These are phyloP conservation scores for Argyrosomus japonicus DNA, from an alignment of 2,113 vertebrate species.

Conservation along the genomic window DNA sequence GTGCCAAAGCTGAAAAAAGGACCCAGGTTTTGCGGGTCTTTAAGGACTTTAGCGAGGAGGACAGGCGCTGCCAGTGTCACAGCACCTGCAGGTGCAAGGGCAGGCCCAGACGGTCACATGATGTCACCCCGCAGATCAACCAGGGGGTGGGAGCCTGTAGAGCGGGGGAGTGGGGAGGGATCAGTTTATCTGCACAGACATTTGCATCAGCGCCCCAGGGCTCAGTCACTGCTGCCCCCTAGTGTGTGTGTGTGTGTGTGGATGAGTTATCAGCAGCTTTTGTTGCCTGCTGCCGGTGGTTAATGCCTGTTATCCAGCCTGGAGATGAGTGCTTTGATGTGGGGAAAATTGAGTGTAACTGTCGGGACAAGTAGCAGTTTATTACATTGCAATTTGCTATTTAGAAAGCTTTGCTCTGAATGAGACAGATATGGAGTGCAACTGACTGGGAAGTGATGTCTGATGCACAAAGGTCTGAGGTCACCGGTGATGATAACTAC, in stretches of 20 bases:
- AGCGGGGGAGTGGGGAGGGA: background rate
- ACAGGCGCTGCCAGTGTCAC: slow-evolving; percentile 66
- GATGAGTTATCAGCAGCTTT: slow-evolving; percentile 33
- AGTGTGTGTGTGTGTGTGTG: slow-evolving; percentile 27
- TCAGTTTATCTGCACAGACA: slow-evolving; percentile 37
- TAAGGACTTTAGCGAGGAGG: slow-evolving; percentile 42
- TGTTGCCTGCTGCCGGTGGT: slow-evolving; percentile 9
- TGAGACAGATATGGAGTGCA: slow-evolving; percentile 64
- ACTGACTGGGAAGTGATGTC: slow-evolving; percentile 64
- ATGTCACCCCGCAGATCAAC: slow-evolving; percentile 54
- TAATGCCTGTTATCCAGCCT: slow-evolving; percentile 40
- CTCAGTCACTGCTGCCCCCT: slow-evolving; percentile 81
- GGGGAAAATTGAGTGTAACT: slow-evolving; percentile 65
- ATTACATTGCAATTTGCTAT: slow-evolving; percentile 61
- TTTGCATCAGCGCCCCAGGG: slow-evolving; percentile 50
- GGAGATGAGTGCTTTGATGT: slow-evolving; percentile 56
- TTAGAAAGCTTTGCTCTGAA: slow-evolving; percentile 54
- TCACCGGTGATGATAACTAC: slow-evolving; percentile 71
- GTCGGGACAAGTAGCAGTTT: slow-evolving; percentile 61
- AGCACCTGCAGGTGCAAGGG: slow-evolving; percentile 63
- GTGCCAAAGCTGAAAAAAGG: slow-evolving; percentile 57
- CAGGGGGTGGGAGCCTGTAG: slow-evolving; percentile 18
- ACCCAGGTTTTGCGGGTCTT: slow-evolving; percentile 51
- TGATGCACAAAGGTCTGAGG: slow-evolving; percentile 67
- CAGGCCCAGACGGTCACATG: slow-evolving; percentile 52